Base-by-base conservation (phyloP, 2,113 vertebrate genomes). In the Chionis minor region DNA sequence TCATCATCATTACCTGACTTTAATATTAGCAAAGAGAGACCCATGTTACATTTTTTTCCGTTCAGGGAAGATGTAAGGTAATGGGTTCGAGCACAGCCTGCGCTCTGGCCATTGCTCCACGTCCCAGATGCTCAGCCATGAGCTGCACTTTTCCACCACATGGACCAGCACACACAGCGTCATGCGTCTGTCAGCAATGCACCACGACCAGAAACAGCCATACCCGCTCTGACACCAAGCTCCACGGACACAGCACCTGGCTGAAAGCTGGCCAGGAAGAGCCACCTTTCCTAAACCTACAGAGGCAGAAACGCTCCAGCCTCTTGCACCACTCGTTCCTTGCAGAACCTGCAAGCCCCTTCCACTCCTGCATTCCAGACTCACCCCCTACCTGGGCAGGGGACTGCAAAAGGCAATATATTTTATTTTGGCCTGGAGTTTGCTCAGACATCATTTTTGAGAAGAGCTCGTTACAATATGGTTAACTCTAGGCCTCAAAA, bases 171-270 rank as follows among this genome's bases (percentile, higher is more conserved):
- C 33, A 26, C 44, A 27, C 12, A 49, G 4, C 27, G 33, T 4
- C 44, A 62, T 5, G 0, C 0, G 0, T n/a, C 63, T 0, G 0
- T 8, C 84, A 74, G 69, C 0, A 0, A 40, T n/a, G 47, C 42
- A 51, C 5, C 24, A 19, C 45, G 0, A 2, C 14, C 4, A 1
- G 18, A 4, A 9, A 86, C 22, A 16, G 52, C 0, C 0, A 58
- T 3, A 74, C 24, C 27, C 4, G 1, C 49, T n/a, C 62, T 0
- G 0, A 80, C 56, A 82, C 14, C 20, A 32, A 51, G 49, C 15
- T 59, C 20, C 52, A 52, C 30, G 24, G 52, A 81, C 26, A 73
- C 2, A 3, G 66, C 38, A 59, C 44, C 28, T 27, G 2, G 2
- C 40, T 56, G 27, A 86, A 77, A 86, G 23, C 35, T 1, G 0